Percentiles rank a stretch among this genome's conserved stretches.
Evolutionary conservation across 2,797 vertebrate species (phyloP).

Genomic region (Pangasius krempfi): DNA sequence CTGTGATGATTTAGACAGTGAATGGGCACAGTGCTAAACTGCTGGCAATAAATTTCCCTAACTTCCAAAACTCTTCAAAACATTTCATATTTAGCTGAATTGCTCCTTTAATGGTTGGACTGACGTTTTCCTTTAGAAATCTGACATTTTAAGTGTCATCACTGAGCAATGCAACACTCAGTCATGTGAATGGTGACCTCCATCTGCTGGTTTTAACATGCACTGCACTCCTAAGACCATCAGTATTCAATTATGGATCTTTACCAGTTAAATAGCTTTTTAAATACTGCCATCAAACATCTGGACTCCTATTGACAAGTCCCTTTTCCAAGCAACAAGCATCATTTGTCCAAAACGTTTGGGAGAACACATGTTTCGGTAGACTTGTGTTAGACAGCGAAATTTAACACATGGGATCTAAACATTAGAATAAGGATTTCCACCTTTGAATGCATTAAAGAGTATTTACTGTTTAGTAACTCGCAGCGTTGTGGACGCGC

Average conservation of each 20-base stretch:
- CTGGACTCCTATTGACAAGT: too few relatives aligned
- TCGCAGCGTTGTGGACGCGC: conserved; percentile 63
- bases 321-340: background rate
- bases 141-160: background rate
- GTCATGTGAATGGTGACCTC: background rate
- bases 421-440: background rate
- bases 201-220: background rate
- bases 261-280: background rate
- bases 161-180: background rate
- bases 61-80: background rate
- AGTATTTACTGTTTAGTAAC: conserved; percentile 68
- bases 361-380: background rate
- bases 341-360: background rate
- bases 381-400: background rate
- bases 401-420: background rate
- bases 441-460: background rate
- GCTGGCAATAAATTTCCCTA: background rate
- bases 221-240: background rate
- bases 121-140: background rate
- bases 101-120: background rate
- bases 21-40: background rate
- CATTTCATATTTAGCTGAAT: background rate
- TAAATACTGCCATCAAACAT: background rate
- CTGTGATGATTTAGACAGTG: background rate
- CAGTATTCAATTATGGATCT: background rate